Evolutionary conservation across 2,113 vertebrate species (phyloP).

Genomic region (Piaya cayana): DNA sequence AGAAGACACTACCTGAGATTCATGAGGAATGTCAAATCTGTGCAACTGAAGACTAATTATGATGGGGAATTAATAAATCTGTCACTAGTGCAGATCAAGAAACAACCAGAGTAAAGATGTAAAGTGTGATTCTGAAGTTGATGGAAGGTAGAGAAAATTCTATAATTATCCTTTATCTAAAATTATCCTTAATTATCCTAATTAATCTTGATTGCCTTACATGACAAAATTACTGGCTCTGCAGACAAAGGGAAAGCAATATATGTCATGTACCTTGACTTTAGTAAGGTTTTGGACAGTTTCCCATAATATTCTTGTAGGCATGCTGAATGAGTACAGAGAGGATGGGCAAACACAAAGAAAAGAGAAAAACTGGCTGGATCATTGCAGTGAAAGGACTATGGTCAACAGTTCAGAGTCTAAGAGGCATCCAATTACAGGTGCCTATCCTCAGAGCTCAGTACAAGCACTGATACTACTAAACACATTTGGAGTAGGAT

Average conservation of each 20-base stretch:
- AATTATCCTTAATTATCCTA: constrained; percentile 62
- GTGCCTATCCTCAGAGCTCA: neutral
- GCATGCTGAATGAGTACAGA: neutral
- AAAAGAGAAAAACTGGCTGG: neutral
- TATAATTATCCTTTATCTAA: constrained; percentile 61
- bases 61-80: constrained; percentile 47
- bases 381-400: neutral
- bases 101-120: neutral
- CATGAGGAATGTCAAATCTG: neutral
- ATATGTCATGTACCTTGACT: neutral
- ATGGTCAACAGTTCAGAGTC: neutral
- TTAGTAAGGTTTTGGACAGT: neutral
- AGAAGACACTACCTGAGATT: constrained; percentile 28
- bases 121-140: constrained; percentile 31
- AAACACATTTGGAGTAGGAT: neutral
- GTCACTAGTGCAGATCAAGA: constrained; percentile 4
- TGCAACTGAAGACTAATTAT: constrained; percentile 33
- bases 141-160: constrained; percentile 45
- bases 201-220: constrained; percentile 60
- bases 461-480: neutral
- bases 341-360: neutral
- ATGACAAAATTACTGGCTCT: neutral
- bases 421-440: neutral
- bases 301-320: neutral
- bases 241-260: neutral